phyloP scores from a whole-genome alignment of 2,797 vertebrate species.

The Taenioides sp. region DNA sequence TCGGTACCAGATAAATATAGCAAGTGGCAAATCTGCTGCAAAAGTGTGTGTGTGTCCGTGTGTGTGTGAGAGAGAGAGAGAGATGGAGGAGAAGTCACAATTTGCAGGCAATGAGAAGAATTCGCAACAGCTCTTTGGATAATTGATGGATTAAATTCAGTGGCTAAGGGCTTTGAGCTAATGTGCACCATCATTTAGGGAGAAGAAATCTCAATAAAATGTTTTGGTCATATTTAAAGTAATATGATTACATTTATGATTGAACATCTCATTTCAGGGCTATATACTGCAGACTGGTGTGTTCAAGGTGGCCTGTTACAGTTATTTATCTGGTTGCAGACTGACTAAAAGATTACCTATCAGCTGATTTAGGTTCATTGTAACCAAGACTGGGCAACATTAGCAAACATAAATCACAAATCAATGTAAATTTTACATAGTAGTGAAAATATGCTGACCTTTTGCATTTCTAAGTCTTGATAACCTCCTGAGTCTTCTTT shows the following conservation, averaged over 20 bases:
- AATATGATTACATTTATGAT: constrained; percentile 64
- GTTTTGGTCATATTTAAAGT: constrained; percentile 67
- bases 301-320: constrained; percentile 48
- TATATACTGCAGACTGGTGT: constrained; percentile 28
- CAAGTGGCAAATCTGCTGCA: constrained; percentile 78
- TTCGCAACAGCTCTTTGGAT: constrained; percentile 79
- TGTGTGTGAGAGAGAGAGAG: constrained; percentile 42
- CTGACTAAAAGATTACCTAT: constrained; percentile 44
- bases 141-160: constrained; percentile 85
- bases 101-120: constrained; percentile 77
- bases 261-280: constrained; percentile 61
- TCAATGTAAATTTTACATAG: background rate
- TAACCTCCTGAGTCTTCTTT: background rate
- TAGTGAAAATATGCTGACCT: background rate
- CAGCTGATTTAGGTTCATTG: constrained; percentile 47
- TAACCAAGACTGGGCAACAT: constrained; percentile 38
- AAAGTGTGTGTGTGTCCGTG: constrained; percentile 58
- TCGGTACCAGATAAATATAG: constrained; percentile 84
- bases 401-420: constrained; percentile 1
- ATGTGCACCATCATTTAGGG: constrained; percentile 75
- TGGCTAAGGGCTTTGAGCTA: constrained; percentile 75
- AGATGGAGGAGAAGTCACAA: constrained; percentile 65
- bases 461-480: background rate
- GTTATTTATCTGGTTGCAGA: constrained; percentile 67
- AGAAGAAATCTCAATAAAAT: constrained; percentile 71